These are phyloP conservation scores for Dendrophyllia cribrosa DNA, from an alignment of 64 coral and sea anemone genomes.

Conservation along the genomic window DNA sequence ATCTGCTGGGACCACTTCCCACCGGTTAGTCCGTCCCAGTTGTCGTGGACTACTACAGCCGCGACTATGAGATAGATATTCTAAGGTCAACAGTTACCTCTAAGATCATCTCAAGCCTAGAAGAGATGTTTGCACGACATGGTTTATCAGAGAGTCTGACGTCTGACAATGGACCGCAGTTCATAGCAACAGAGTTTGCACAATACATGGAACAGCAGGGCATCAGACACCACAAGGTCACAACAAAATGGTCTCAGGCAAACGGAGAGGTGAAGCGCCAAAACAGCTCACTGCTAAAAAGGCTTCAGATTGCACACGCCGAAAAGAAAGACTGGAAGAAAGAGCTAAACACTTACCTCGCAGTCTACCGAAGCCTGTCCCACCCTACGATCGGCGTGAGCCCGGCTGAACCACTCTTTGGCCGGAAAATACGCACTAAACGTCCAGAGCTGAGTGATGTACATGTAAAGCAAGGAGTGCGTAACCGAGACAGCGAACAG, in stretches of 20 bases:
- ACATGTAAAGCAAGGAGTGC: conserved; percentile 31
- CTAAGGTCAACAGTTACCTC: not conserved
- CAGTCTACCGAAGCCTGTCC: not conserved
- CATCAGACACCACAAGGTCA: conserved; percentile 12
- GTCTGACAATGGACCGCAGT: conserved; percentile 32
- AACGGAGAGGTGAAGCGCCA: conserved; percentile 20
- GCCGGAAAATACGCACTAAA: conserved; percentile 38
- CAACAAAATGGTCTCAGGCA: conserved; percentile 18
- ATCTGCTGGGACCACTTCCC: conserved; percentile 16
- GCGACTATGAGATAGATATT: conserved; percentile 16
- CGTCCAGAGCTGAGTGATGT: conserved; percentile 33
- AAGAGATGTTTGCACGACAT: conserved; percentile 1
- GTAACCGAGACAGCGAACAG: conserved; percentile 30
- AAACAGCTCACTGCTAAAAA: conserved; percentile 37
- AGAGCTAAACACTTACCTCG: conserved; percentile 18
- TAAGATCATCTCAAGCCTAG: not conserved
- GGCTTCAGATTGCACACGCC: conserved; percentile 28
- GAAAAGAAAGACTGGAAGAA: conserved; percentile 36
- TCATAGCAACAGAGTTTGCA: not conserved
- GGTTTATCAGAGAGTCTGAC: not conserved
- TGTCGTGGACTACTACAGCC: conserved; percentile 13
- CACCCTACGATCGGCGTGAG: conserved; percentile 20
- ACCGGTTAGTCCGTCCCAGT: not conserved
- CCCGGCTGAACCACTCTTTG: conserved; percentile 38
- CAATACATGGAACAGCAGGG: conserved; percentile 1